phyloP scores from a whole-genome alignment of 2,888 invertebrate species.

The Eilema depressum region DNA sequence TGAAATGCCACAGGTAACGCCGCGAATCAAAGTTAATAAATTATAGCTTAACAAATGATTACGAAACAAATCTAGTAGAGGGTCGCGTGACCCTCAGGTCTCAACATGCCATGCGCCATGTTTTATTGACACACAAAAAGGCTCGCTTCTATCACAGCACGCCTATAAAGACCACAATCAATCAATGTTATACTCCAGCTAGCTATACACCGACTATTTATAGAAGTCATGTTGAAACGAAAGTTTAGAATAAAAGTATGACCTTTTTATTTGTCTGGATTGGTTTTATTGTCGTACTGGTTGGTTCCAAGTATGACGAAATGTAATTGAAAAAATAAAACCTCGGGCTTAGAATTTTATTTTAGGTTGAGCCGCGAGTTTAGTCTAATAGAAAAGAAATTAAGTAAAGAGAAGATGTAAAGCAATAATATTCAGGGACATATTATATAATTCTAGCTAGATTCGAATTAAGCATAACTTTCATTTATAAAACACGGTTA shows the following conservation, averaged over 20 bases:
- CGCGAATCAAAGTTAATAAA: neutral
- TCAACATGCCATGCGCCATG: slow-evolving; percentile 19
- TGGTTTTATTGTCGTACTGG: neutral
- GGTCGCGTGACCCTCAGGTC: slow-evolving; percentile 17
- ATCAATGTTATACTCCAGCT: slow-evolving; percentile 43
- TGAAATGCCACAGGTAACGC: neutral
- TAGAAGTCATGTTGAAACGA: slow-evolving; percentile 12
- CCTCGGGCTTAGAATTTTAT: neutral
- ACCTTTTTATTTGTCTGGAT: slow-evolving; percentile 20
- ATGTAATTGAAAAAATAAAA: slow-evolving; percentile 11
- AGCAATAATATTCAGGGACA: neutral
- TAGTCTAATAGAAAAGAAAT: neutral
- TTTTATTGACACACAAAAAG: slow-evolving; percentile 48
- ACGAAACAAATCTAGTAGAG: slow-evolving; percentile 36
- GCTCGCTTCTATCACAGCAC: slow-evolving; percentile 22
- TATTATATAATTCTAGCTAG: neutral
- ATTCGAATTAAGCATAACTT: too few relatives aligned
- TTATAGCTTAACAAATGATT: slow-evolving; percentile 39
- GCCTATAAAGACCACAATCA: slow-evolving; percentile 45
- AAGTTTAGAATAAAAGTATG: slow-evolving; percentile 13
- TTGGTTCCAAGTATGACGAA: slow-evolving; percentile 2
- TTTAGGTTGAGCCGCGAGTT: neutral
- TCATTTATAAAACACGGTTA: too few relatives aligned
- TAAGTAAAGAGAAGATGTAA: neutral
- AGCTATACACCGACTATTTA: slow-evolving; percentile 22